These are phyloP conservation scores for Thalassaphorura encarpata DNA, from an alignment of 1,140 invertebrate genomes.

Conservation along the genomic window DNA sequence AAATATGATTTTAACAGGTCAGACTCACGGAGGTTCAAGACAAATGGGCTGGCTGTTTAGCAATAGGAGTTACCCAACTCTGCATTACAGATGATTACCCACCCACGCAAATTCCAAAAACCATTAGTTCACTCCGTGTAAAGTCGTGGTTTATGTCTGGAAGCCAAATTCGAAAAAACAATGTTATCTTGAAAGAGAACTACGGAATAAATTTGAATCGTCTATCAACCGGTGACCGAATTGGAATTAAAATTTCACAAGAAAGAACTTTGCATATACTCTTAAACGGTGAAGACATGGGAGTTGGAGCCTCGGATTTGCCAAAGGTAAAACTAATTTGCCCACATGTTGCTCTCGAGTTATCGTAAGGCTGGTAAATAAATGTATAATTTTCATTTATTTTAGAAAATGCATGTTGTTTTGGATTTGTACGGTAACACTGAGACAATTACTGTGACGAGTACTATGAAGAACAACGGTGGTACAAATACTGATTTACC, in stretches of 20 bases:
- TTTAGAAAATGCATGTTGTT: slow-evolving; percentile 59
- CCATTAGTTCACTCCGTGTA: slow-evolving; percentile 37
- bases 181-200: slow-evolving; percentile 47
- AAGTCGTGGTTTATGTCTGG: slow-evolving; percentile 43
- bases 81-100: slow-evolving; percentile 50
- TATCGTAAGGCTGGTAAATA: background rate
- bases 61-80: slow-evolving; percentile 63
- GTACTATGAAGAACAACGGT: background rate
- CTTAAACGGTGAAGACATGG: slow-evolving; percentile 73
- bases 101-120: slow-evolving; percentile 47
- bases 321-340: slow-evolving; percentile 47
- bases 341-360: slow-evolving; percentile 1
- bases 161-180: slow-evolving; percentile 50
- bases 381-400: slow-evolving; percentile 21
- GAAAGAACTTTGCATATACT: slow-evolving; percentile 48
- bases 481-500: too few relatives aligned
- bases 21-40: slow-evolving; percentile 48
- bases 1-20: slow-evolving; percentile 55
- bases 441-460: slow-evolving; percentile 28
- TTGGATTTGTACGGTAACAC: slow-evolving; percentile 62
- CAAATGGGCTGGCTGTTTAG: slow-evolving; percentile 62
- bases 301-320: slow-evolving; percentile 64
- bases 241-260: slow-evolving; percentile 43
- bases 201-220: slow-evolving; percentile 67
- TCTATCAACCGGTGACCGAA: slow-evolving; percentile 55